These are phyloP conservation scores for Epirrhoe tristata DNA, from an alignment of 2,888 invertebrate species.

Conservation along the genomic window DNA sequence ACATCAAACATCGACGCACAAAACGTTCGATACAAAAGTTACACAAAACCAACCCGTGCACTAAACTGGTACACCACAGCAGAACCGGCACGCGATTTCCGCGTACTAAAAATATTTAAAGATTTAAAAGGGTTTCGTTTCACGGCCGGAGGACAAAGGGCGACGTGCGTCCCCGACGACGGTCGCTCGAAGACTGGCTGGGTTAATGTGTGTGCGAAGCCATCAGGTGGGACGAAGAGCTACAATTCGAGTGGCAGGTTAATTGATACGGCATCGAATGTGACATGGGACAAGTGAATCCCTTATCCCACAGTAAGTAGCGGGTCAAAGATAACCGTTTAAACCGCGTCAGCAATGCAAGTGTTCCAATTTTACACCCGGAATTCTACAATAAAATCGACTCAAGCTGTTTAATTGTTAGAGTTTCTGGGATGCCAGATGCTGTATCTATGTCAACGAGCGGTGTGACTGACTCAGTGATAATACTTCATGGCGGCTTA, in stretches of 20 bases:
- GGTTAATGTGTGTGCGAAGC: slow-evolving; percentile 49
- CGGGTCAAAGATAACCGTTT: slow-evolving; percentile 15
- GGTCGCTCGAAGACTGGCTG: slow-evolving; percentile 68
- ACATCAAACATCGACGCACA: slow-evolving; percentile 58
- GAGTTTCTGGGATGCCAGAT: slow-evolving; percentile 43
- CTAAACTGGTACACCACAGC: slow-evolving; percentile 35
- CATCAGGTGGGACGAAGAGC: slow-evolving; percentile 64
- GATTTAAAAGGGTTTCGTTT: slow-evolving; percentile 66
- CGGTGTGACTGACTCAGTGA: slow-evolving; percentile 27
- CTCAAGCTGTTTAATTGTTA: slow-evolving; percentile 38
- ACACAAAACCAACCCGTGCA: slow-evolving; percentile 50
- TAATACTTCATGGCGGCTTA: slow-evolving; percentile 34
- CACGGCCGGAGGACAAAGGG: slow-evolving; percentile 60
- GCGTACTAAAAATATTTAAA: slow-evolving; percentile 75
- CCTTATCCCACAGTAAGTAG: slow-evolving; percentile 27
- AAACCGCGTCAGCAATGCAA: slow-evolving; percentile 9
- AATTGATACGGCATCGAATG: slow-evolving; percentile 62
- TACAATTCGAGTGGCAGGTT: slow-evolving; percentile 52
- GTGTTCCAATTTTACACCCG: slow-evolving; percentile 36
- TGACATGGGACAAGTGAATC: slow-evolving; percentile 46
- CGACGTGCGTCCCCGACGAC: slow-evolving; percentile 69
- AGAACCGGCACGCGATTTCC: slow-evolving; percentile 65
- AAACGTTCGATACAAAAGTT: slow-evolving; percentile 56
- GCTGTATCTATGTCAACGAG: slow-evolving; percentile 47
- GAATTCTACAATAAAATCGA: slow-evolving; percentile 48